Percentiles rank a stretch among this genome's conserved stretches.
Evolutionary conservation across 2,888 invertebrate genomes (phyloP).

Genomic region (Patella pellucida): DNA sequence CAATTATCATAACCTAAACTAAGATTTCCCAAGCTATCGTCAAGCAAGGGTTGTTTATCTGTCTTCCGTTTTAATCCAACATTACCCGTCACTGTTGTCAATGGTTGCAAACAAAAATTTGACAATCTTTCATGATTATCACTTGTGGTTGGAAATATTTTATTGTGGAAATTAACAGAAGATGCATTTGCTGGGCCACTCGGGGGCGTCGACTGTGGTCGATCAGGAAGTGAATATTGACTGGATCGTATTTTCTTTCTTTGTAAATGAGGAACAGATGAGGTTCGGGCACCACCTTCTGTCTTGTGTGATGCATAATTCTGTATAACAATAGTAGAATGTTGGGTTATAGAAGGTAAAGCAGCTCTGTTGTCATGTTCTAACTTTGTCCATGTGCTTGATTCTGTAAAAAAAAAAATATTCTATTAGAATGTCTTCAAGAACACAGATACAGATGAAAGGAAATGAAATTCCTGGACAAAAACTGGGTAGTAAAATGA

Average conservation of each 20-base stretch:
- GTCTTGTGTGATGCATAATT: not conserved
- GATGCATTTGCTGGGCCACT: not conserved
- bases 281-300: not conserved
- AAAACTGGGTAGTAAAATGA: too few species aligned
- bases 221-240: not conserved
- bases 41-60: not conserved
- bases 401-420: not conserved
- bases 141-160: not conserved
- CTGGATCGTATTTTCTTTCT: not conserved
- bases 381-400: not conserved
- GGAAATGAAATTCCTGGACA: too few species aligned
- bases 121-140: not conserved
- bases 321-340: not conserved
- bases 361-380: not conserved
- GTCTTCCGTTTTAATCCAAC: not conserved
- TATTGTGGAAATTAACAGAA: constrained; percentile 4
- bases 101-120: not conserved
- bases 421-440: too few species aligned
- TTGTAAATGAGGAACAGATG: constrained; percentile 2
- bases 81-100: not conserved
- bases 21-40: not conserved
- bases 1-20: not conserved
- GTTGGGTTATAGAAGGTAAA: not conserved
- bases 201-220: not conserved
- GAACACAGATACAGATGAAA: too few species aligned